A percentile compares a stretch with the other conserved stretches of the same genome.
Evolutionary conservation across 2,113 vertebrate genomes (phyloP).

Genomic region (Pedetes capensis): DNA sequence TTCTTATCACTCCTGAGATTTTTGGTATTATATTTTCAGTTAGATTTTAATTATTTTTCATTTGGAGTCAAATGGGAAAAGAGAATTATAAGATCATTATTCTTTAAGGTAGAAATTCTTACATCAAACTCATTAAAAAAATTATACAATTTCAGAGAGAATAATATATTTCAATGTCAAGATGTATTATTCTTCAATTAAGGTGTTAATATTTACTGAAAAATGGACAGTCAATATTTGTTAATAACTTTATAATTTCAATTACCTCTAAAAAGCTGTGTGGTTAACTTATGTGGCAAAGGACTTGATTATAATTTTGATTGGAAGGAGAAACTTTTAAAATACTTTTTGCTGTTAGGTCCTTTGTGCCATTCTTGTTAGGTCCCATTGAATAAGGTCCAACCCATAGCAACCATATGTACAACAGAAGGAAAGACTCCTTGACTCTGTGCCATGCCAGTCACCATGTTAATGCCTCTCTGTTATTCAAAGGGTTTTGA

Average conservation of each 20-base stretch:
- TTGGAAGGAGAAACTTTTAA: neutral
- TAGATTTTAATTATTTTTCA: neutral
- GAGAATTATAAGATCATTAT: neutral
- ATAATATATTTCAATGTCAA: neutral
- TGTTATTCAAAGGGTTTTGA: too few species aligned
- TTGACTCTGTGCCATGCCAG: too few species aligned
- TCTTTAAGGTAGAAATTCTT: neutral
- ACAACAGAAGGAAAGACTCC: too few species aligned
- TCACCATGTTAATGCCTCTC: too few species aligned
- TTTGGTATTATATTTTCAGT: neutral
- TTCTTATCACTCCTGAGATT: neutral
- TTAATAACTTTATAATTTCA: slow-evolving; percentile 27
- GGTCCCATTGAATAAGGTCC: too few species aligned
- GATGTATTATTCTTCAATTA: neutral
- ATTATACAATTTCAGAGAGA: neutral
- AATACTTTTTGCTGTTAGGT: neutral
- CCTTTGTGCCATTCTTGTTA: too few species aligned
- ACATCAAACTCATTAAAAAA: neutral
- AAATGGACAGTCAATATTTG: neutral
- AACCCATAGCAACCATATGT: too few species aligned
- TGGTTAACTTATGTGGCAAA: neutral
- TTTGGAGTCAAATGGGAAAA: neutral
- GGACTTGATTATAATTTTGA: neutral
- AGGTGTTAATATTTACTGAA: neutral
- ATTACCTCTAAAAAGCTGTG: neutral